Base-by-base conservation (phyloP, 2,797 vertebrate genomes). In the Tragelaphus eurycerus region DNA sequence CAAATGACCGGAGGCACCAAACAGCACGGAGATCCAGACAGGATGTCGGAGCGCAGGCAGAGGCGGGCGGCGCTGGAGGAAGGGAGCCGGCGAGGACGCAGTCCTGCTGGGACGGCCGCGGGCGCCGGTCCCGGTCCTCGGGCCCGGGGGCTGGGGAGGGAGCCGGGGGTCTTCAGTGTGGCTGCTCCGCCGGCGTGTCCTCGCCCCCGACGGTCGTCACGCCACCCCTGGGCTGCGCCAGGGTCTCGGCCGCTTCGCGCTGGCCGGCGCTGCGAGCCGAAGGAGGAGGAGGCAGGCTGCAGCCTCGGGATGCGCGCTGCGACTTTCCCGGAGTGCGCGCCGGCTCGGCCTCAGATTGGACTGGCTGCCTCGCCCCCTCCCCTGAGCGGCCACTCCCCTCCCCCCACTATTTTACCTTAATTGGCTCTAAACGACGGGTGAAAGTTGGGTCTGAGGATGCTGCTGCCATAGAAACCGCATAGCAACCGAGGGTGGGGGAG, bases 401-500 rank as follows among this genome's bases (percentile, higher is more conserved):
- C 64, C 64, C 64, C 93, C 90, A 95, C 96, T 50, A 46, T 89
- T 97, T 92, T 82, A 60, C 97, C 95, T 78, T 0, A 96, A 97
- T 96, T 97, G 50, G 97, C 97, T 97, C 90, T 93, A 31, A 97
- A 86, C 21, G 59, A 89, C 19, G 64, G 52, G 97, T 89, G 90
- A 97, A 98, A 98, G 98, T 98, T 98, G 98, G 97, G 93, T 7
- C 97, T 91, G 97, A 98, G 98, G 98, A 97, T 97, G 97, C 93
- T 38, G 98, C 97, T 98, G 98, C 98, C 76, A 98, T 98, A 97
- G 98, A 96, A 98, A 99, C 98, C 0, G 93, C 96, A 89, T 92
- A 97, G 97, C 97, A 95, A 97, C 97, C 76, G 8, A 54, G 81
- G 25, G 27, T 31, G 54, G 93, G 48, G 21, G 76, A 76, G 59